Base-by-base conservation (phyloP, 2,797 vertebrate species). In the Coregonus suidteri region DNA sequence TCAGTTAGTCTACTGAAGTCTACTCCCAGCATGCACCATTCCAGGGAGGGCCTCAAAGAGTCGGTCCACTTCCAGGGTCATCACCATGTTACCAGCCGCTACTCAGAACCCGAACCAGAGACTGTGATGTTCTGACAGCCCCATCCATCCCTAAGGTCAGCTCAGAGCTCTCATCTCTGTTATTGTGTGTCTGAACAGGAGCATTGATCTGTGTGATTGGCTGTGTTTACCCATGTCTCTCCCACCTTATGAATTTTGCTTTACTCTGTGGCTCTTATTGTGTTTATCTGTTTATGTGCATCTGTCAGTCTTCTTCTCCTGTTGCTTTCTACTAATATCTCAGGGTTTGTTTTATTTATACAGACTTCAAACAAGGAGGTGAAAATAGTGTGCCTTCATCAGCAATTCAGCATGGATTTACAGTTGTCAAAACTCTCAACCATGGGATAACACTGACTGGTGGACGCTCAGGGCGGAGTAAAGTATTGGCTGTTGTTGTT, bases 61-160 rank as follows among this genome's bases (percentile, higher is more conserved):
- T 82, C 77, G 71, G 70, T 73, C 80, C 79, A 73, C 71, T 82
- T 84, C 81, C 86, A 41, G 75, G 87, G 88, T 79, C 87, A 79
- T 66, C 64, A 80, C 2, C 18, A 75, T 86, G 87, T 83, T 74
- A 88, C 89, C 82, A 86, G 78, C 75, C 75, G 79, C 85, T 89
- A 82, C 75, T 80, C 89, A 79, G 89, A 87, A 83, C 82, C 87
- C 41, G 89, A 93, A 88, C 87, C 85, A 18, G 93, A 92, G 51
- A 85, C 89, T 6, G 94, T 95, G 78, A 88, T 94, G 75, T 94
- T 95, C 88, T 95, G 92, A 95, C 56, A 59, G 47, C 2, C 47
- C 64, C 62, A 25, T 3, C 18, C 20, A 15, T 30, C 25, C 56
- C 4, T 13, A 18, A 20, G 31, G 16, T 25, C 73, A n/a, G 54